A percentile compares a stretch with the other conserved stretches of the same genome.
Conservation (phyloP, 2,113 vertebrate genomes). For the Ictalurus furcatus region DNA sequence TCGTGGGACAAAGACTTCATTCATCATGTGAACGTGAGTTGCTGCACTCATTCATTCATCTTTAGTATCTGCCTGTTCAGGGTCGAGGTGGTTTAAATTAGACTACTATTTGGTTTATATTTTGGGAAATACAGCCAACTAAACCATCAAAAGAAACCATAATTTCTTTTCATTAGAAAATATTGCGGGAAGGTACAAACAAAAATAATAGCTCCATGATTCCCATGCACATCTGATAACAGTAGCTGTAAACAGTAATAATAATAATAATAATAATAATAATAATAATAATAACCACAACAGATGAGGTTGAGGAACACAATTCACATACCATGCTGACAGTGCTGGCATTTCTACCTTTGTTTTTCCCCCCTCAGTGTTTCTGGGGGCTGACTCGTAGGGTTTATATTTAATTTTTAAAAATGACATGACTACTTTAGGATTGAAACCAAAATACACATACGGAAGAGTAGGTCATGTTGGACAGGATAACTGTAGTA, state of each 20-base stretch:
- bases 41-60: not conserved
- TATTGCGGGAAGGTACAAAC: too few species aligned
- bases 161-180: not conserved
- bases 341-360: not conserved
- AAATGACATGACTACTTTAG: not conserved
- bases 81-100: not conserved
- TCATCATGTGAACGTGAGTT: too few species aligned
- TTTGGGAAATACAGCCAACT: not conserved
- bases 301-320: not conserved
- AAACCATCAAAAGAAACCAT: not conserved
- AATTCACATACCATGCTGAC: not conserved
- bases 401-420: not conserved
- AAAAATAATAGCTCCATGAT: too few species aligned
- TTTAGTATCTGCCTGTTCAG: not conserved
- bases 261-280: too few species aligned
- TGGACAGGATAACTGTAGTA: not conserved
- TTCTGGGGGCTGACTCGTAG: not conserved
- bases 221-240: too few species aligned
- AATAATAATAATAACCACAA: too few species aligned
- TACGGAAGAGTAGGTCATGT: not conserved
- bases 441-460: not conserved
- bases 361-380: not conserved
- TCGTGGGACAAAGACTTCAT: too few species aligned
- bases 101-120: not conserved
- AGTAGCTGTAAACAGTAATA: too few species aligned